These are phyloP conservation scores for Pseudochirops cupreus DNA, from an alignment of 2,797 vertebrate species.

Conservation along the genomic window DNA sequence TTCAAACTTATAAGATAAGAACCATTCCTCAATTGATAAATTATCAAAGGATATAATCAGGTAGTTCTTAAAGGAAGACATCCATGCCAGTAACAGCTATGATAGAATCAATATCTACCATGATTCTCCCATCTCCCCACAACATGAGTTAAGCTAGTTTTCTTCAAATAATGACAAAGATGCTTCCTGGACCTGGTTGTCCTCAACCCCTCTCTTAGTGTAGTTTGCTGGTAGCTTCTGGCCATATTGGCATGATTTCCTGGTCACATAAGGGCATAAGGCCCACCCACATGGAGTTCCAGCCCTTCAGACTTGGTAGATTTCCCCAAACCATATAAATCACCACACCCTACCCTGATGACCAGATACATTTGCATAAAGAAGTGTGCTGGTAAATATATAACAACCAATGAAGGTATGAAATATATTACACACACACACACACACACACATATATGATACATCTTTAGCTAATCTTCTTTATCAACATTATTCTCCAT, in stretches of 20 bases:
- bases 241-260: background rate
- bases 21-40: background rate
- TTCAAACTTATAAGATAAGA: background rate
- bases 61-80: background rate
- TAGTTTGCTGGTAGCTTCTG: background rate
- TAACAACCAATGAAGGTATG: background rate
- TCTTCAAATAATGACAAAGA: background rate
- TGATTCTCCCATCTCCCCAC: background rate
- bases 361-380: background rate
- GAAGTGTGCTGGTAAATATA: background rate
- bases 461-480: background rate
- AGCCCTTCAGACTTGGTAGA: background rate
- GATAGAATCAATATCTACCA: background rate
- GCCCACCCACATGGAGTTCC: background rate
- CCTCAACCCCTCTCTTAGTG: background rate
- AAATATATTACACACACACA: no score
- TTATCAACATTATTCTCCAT: background rate
- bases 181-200: background rate
- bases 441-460: no score
- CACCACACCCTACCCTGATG: background rate
- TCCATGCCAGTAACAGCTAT: background rate
- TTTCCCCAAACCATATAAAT: background rate
- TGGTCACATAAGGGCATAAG: background rate
- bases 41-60: background rate
- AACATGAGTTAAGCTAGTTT: background rate